Percentiles rank a stretch among this genome's conserved stretches.
Evolutionary conservation across 1,140 invertebrate species (phyloP).

Genomic region (Conus ventricosus): DNA sequence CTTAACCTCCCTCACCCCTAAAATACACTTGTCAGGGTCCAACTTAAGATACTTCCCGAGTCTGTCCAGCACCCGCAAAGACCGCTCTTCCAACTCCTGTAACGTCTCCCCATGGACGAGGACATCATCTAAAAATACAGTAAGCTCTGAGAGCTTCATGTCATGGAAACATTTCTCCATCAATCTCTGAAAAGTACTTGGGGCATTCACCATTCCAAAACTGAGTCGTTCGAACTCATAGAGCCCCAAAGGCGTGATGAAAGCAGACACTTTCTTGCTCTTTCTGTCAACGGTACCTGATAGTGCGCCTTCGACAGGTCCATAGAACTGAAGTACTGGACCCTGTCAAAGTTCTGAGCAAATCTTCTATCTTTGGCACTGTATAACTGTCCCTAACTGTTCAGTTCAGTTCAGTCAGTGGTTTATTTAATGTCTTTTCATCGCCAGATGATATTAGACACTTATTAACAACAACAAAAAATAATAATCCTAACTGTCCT

Average conservation of each 20-base stretch:
- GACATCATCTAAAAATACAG: not conserved
- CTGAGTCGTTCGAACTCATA: slow-evolving; percentile 13
- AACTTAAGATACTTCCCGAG: not conserved
- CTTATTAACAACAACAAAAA: too few species aligned
- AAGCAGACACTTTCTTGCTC: not conserved
- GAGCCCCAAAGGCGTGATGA: not conserved
- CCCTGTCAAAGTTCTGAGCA: not conserved
- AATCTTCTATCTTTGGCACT: not conserved
- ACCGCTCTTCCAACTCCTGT: not conserved
- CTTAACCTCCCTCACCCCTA: too few species aligned
- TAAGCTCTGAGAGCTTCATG: not conserved
- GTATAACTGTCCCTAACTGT: not conserved
- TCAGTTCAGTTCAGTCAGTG: too few species aligned
- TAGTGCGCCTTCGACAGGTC: not conserved
- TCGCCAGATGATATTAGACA: too few species aligned
- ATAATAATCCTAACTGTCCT: too few species aligned
- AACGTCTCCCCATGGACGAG: not conserved
- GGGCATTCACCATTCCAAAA: slow-evolving; percentile 18
- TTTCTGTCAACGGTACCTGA: not conserved
- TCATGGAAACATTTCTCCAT: slow-evolving; percentile 7
- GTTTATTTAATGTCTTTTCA: too few species aligned
- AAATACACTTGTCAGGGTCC: not conserved
- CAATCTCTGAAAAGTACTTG: slow-evolving; percentile 1
- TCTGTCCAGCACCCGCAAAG: too few species aligned
- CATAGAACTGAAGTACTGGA: not conserved